phyloP scores from a whole-genome alignment of 2,797 vertebrate genomes.

The Labeo calbasu region DNA sequence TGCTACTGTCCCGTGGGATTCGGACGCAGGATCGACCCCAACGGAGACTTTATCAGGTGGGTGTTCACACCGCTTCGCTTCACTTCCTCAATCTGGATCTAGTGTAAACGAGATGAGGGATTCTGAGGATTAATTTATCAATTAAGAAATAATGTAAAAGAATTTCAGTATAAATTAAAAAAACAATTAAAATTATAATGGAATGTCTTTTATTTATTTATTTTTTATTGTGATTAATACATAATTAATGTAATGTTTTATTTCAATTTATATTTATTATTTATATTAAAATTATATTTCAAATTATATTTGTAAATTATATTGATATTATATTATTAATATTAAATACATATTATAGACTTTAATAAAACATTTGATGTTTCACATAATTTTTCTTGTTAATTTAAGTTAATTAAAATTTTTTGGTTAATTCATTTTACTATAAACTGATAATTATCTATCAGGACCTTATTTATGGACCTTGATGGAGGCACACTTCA shows the following conservation, averaged over 20 bases:
- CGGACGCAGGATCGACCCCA: slow-evolving; percentile 66
- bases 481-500: no score
- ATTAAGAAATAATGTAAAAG: not conserved
- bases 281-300: no score
- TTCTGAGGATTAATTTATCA: not conserved
- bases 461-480: no score
- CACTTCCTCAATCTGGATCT: not conserved
- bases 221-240: no score
- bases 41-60: slow-evolving; percentile 67
- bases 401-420: no score
- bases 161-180: no score
- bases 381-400: not conserved
- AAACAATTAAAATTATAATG: no score
- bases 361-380: no score
- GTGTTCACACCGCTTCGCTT: not conserved
- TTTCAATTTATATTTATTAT: no score
- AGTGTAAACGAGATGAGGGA: not conserved
- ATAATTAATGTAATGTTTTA: no score
- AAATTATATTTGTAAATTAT: not conserved
- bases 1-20: slow-evolving; percentile 70
- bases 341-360: not conserved
- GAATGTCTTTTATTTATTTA: no score
- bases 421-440: not conserved
- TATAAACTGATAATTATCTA: not conserved
- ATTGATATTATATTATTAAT: not conserved